Evolutionary conservation across 2,888 invertebrate genomes (phyloP), one percentile per base, ranked within the genome.

Genomic region (Colletes collaris): DNA sequence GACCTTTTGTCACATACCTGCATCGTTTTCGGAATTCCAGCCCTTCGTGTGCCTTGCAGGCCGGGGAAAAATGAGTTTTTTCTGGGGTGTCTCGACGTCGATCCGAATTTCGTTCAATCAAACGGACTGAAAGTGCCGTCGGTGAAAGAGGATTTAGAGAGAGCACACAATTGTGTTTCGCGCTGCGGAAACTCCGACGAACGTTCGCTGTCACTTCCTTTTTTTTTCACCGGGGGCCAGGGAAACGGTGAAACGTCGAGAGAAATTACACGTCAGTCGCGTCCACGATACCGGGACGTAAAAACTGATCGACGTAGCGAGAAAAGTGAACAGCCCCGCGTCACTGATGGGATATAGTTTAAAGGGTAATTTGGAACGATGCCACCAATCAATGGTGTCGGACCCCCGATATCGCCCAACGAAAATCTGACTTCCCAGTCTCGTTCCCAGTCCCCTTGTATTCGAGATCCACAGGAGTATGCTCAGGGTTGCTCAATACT

Each of bases 321-420:
- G 56, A 53, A 69, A 50, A 53, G 60, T 66, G 82, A 85, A 74
- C 71, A 55, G 85, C 81, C 62, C 55, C 55, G 52, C 64, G 59
- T 66, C 70, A 49, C 19, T 52, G 83, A 81, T 74, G 59, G 59
- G 68, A 73, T 67, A 67, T 63, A 87, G 86, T 87, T 87, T 86
- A 86, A 87, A 87, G 85, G 84, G 84, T 90, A 89, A 91, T 91
- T 91, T 90, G 88, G 88, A 90, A 86, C 86, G 77, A 72, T 89
- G 90, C 90, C 90, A 89, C 87, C 88, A 87, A 90, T 90, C 89
- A 89, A 89, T 89, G 50, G 79, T 85, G 84, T 81, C 86, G 86
- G 84, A 87, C 80, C 49, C 81, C 82, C 79, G 87, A 89, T 89
- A 88, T 82, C 84, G 86, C 80, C 82, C 64, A 85, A 84, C 85